Evolutionary conservation across 2,113 vertebrate genomes (phyloP).

Genomic region (Chelonoidis abingdonii): DNA sequence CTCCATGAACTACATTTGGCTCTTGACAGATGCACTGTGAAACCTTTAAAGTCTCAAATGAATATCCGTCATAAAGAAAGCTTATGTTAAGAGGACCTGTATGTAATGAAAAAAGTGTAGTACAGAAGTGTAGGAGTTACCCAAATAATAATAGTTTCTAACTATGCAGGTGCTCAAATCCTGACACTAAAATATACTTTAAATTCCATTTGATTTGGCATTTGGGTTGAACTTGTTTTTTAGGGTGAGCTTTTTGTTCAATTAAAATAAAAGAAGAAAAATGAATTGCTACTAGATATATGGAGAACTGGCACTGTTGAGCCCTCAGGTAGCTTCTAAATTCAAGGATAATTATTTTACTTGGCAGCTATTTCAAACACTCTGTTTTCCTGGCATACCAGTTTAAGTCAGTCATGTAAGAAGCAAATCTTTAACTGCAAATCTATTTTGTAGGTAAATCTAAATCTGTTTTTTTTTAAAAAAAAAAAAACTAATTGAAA

Average conservation of each 20-base stretch:
- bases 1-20: neutral
- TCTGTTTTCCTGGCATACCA: constrained; percentile 66
- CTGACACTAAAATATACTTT: neutral
- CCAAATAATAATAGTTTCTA: neutral
- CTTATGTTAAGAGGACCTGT: neutral
- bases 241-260: constrained; percentile 36
- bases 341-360: constrained; percentile 81
- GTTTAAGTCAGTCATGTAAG: constrained; percentile 49
- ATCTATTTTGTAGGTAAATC: constrained; percentile 56
- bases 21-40: neutral
- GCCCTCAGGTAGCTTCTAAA: constrained; percentile 67
- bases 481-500: neutral
- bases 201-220: constrained; percentile 14
- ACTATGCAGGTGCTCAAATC: neutral
- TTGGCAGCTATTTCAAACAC: constrained; percentile 76
- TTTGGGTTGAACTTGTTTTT: neutral
- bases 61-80: neutral
- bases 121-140: neutral
- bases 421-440: constrained; percentile 52
- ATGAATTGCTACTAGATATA: constrained; percentile 31
- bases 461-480: constrained; percentile 56
- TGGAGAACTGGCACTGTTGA: constrained; percentile 43
- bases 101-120: neutral
- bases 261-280: constrained; percentile 19
- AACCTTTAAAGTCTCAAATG: neutral